A percentile compares a stretch with the other conserved stretches of the same genome.
These are phyloP conservation scores for Syngnathoides biaculeatus DNA, from an alignment of 2,113 vertebrate genomes.

Conservation along the genomic window DNA sequence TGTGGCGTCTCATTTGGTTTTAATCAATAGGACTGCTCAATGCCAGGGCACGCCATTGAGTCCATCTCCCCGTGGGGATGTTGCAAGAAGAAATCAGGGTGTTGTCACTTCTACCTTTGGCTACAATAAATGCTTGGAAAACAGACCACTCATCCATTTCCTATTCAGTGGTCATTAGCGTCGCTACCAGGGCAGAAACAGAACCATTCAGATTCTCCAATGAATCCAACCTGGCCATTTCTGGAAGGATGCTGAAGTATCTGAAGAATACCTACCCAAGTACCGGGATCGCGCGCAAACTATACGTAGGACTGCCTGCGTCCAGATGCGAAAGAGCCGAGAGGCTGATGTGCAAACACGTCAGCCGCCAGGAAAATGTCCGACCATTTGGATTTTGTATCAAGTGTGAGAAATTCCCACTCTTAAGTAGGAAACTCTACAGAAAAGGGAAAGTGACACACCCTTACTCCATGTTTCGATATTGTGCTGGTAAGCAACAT, in stretches of 20 bases:
- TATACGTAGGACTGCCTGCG: too few relatives aligned
- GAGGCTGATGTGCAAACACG: neutral
- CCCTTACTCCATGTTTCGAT: neutral
- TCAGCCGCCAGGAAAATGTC: neutral
- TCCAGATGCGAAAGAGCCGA: neutral
- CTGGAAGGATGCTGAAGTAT: neutral
- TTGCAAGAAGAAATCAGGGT: slow-evolving; percentile 52
- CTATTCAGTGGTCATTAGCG: neutral
- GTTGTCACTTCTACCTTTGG: slow-evolving; percentile 62
- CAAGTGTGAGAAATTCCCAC: too few relatives aligned
- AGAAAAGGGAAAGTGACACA: too few relatives aligned
- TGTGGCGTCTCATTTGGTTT: slow-evolving; percentile 54
- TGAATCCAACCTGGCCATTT: neutral
- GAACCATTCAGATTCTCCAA: neutral
- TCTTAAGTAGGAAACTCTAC: too few relatives aligned
- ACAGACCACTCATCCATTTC: slow-evolving; percentile 43
- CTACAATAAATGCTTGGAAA: slow-evolving; percentile 66
- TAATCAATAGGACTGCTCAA: slow-evolving; percentile 67
- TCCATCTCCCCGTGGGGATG: slow-evolving; percentile 58
- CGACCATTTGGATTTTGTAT: neutral
- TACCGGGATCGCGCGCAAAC: too few relatives aligned
- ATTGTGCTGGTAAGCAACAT: neutral
- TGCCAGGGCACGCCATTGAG: slow-evolving; percentile 55
- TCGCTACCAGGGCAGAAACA: neutral
- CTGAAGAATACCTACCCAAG: too few relatives aligned